Base-by-base conservation (phyloP, 2,797 vertebrate genomes). In the Enteromius afrohamiltoni region DNA sequence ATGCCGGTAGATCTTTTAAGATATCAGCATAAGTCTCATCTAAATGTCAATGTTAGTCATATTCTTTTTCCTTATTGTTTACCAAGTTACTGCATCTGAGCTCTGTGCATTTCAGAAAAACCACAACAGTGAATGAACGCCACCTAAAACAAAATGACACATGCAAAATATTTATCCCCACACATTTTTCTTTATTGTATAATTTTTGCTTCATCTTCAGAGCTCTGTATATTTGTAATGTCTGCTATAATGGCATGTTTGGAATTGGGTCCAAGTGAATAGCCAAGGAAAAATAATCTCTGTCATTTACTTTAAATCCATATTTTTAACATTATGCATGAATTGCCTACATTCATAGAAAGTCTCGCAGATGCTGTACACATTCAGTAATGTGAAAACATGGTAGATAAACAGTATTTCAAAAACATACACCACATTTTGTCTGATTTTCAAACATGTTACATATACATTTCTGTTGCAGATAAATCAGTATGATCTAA, bases 121-220 rank as follows among this genome's bases (percentile, higher is more conserved):
- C 71, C 23, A 45, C 47, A 53, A 29, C 45, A 58, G 60, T 77
- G 34, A 69, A 76, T 7, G 11, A 76, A 71, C 45, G 62, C 19
- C 45, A 26, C 14, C 16, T 45, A 26, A 45, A 80, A 34, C 6
- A 49, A 70, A 77, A 77, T 47, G 23, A 77, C 74, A 45, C 37
- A 45, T 37, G 6, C 55, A 40, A 80, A 64, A 23, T 19, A 2
- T 51, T 74, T 40, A 2, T 70, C 17, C 49, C 65, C 34, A 68
- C 45, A 17, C 37, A 19, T 40, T n/a, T n/a, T 45, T 31, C 26
- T 83, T 83, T 83, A 83, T 83, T 77, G 49, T 34, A 49, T 31
- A 68, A 42, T 42, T 3, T 31, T 82, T 17, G 21, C 11, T 31
- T 5, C n/a, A 34, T 75, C 11, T n/a, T 62, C 9, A 55, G 42